phyloP scores from a whole-genome alignment of 2,797 vertebrate species.

The Labeo calbasu region DNA sequence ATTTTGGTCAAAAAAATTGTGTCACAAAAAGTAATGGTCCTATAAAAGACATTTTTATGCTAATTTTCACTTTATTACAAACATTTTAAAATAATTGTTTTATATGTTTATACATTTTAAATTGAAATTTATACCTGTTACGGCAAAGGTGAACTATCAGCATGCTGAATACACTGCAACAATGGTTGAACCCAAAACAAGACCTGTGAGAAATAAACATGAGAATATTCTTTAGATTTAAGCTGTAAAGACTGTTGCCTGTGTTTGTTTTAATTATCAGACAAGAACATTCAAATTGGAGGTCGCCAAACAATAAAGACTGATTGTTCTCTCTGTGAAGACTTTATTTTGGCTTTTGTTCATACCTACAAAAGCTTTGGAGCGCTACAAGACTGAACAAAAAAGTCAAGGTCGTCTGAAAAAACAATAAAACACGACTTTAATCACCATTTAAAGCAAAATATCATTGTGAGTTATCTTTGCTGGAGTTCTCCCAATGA shows the following conservation, averaged over 20 bases:
- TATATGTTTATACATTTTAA: neutral
- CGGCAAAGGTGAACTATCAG: neutral
- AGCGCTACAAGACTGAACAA: neutral
- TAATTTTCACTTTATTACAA: neutral
- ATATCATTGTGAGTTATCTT: conserved; percentile 16
- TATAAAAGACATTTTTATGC: neutral
- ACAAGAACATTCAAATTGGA: neutral
- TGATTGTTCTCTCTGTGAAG: neutral
- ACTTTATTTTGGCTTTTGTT: neutral
- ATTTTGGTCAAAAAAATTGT: neutral
- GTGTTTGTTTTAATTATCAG: conserved; percentile 15
- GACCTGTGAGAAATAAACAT: neutral
- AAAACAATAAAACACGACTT: neutral
- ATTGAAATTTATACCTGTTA: neutral
- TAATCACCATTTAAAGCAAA: conserved; percentile 2
- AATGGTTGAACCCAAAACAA: neutral
- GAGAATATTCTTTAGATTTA: neutral
- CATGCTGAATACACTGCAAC: neutral
- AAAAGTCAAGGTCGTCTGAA: neutral
- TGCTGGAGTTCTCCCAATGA: conserved; percentile 1
- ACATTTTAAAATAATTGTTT: neutral
- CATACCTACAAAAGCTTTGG: neutral
- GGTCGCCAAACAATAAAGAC: neutral
- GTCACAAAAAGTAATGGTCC: neutral
- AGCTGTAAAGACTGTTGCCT: neutral